These are phyloP conservation scores for Anser brachyrhynchus DNA, from an alignment of 2,113 vertebrate species.

Conservation along the genomic window DNA sequence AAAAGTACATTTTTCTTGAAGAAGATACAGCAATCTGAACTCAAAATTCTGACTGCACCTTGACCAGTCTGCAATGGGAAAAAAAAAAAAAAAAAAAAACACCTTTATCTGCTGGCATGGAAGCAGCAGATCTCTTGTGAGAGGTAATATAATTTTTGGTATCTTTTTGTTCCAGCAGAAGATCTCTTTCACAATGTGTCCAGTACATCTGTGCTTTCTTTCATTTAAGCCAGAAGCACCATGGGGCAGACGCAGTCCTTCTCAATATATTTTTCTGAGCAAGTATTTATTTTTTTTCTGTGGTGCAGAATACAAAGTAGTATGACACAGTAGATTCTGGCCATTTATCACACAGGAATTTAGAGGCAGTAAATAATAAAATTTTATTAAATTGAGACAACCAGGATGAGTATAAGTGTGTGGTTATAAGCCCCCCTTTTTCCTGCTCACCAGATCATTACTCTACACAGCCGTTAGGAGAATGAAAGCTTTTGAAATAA, in stretches of 20 bases:
- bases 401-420: background rate
- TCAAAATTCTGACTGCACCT: background rate
- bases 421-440: background rate
- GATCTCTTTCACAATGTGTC: background rate
- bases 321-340: background rate
- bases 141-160: background rate
- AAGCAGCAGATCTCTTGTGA: background rate
- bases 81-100: background rate
- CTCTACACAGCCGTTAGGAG: background rate
- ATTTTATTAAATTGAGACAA: conserved; percentile 5
- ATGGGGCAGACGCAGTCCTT: background rate
- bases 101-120: background rate
- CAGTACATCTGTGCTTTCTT: background rate
- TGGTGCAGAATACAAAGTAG: background rate
- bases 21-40: background rate
- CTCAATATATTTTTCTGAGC: background rate
- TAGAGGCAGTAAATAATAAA: background rate
- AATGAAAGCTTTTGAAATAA: conserved; percentile 55
- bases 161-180: conserved; percentile 4
- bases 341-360: conserved; percentile 11
- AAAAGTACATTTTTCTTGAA: background rate
- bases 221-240: conserved; percentile 5
- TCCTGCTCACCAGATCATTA: conserved; percentile 28
- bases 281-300: background rate
- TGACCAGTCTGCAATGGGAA: background rate